phyloP scores from a whole-genome alignment of 2,888 invertebrate genomes.

The Tenthredo amoena region DNA sequence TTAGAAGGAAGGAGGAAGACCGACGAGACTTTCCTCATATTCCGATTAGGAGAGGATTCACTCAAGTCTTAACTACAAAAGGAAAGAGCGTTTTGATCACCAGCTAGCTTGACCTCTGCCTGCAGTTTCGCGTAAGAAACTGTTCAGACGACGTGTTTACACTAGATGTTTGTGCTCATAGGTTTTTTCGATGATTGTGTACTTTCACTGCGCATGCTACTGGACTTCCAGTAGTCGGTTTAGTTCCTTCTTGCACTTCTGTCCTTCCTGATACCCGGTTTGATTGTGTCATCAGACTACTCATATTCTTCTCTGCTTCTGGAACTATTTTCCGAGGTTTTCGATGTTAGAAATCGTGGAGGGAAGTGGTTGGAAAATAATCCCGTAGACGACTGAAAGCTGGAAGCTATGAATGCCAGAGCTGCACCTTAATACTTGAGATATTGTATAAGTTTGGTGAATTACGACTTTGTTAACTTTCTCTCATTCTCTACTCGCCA shows the following conservation, averaged over 20 bases:
- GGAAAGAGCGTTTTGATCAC: not conserved
- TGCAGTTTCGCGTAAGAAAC: not conserved
- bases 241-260: not conserved
- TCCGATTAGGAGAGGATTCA: not conserved
- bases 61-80: not conserved
- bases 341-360: not conserved
- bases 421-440: not conserved
- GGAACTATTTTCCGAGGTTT: not conserved
- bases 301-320: not conserved
- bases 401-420: not conserved
- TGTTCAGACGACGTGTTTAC: not conserved
- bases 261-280: not conserved
- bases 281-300: not conserved
- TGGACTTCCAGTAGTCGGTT: not conserved
- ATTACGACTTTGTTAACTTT: constrained; percentile 1
- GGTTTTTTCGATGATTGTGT: not conserved
- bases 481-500: not conserved
- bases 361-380: not conserved
- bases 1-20: not conserved
- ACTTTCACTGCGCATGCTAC: not conserved
- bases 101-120: not conserved
- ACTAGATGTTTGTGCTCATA: not conserved
- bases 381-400: not conserved
- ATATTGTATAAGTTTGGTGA: not conserved
- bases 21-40: not conserved